These are phyloP conservation scores for Rana temporaria DNA, from an alignment of 2,113 vertebrate species.

Conservation along the genomic window DNA sequence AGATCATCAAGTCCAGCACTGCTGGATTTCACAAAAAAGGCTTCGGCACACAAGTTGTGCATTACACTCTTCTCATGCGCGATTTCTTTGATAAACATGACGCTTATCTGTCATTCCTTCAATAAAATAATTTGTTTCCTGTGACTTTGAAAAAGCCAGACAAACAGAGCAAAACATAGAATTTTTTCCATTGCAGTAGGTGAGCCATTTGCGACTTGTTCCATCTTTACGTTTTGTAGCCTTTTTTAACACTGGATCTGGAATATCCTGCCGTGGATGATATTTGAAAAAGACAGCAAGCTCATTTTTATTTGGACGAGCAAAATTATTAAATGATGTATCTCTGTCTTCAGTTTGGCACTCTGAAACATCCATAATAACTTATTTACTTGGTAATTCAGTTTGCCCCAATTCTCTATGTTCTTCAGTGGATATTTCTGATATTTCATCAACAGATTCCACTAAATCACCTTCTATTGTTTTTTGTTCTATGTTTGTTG, in stretches of 20 bases:
- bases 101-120: neutral
- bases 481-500: too few relatives aligned
- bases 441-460: too few relatives aligned
- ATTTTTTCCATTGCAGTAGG: neutral
- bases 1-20: neutral
- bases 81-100: too few relatives aligned
- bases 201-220: neutral
- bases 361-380: neutral
- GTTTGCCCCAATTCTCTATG: too few relatives aligned
- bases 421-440: too few relatives aligned
- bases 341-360: neutral
- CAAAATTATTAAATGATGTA: slow-evolving; percentile 10
- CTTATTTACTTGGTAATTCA: too few relatives aligned
- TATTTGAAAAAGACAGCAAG: neutral
- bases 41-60: slow-evolving; percentile 11
- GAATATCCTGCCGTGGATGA: too few relatives aligned
- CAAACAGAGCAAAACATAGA: neutral
- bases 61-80: too few relatives aligned
- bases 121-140: slow-evolving; percentile 1
- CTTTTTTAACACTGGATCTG: too few relatives aligned
- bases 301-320: neutral
- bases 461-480: too few relatives aligned
- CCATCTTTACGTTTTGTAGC: too few relatives aligned
- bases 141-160: too few relatives aligned
- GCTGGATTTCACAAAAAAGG: slow-evolving; percentile 1